Conservation (phyloP, 2,797 vertebrate species). For the Siniperca scherzeri region DNA sequence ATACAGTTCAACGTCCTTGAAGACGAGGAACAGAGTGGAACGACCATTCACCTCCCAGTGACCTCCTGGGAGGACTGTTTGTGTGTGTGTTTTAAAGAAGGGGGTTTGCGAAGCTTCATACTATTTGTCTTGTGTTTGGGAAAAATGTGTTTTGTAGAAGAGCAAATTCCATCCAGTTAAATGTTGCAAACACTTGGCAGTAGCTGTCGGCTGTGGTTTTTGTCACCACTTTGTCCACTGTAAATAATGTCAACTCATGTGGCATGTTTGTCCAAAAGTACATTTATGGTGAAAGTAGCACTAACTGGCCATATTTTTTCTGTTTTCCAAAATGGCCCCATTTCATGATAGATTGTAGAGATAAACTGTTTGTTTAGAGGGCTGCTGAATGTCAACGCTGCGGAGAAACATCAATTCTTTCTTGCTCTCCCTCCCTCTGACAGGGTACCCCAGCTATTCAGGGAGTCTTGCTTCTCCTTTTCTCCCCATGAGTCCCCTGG, state of each 20-base stretch:
- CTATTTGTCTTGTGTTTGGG: conserved; percentile 77
- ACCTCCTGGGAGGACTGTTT: conserved; percentile 74
- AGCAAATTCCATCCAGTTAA: conserved; percentile 76
- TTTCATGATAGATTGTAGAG: conserved; percentile 74
- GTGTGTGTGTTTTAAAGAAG: conserved; percentile 28
- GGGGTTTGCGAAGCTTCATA: conserved; percentile 47
- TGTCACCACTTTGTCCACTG: conserved; percentile 81
- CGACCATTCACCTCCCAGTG: conserved; percentile 80
- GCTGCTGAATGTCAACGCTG: conserved; percentile 79
- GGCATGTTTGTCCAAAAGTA: conserved; percentile 77
- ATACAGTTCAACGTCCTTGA: conserved; percentile 84
- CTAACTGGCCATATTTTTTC: conserved; percentile 62
- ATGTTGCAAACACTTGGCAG: conserved; percentile 76
- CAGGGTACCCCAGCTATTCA: conserved; percentile 96
- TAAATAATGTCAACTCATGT: conserved; percentile 82
- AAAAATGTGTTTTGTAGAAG: conserved; percentile 73
- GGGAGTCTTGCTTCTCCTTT: conserved; percentile 97
- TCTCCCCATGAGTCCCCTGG: conserved; percentile 97
- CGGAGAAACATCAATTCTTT: conserved; percentile 75
- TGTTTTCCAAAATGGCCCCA: conserved; percentile 64
- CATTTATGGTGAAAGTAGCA: conserved; percentile 76
- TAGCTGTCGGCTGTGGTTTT: conserved; percentile 76
- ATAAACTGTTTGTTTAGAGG: conserved; percentile 82
- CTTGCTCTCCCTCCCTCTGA: conserved; percentile 78
- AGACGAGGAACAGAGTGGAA: conserved; percentile 81